Conservation (phyloP, 2,888 invertebrate species). For the Limnephilus marmoratus region DNA sequence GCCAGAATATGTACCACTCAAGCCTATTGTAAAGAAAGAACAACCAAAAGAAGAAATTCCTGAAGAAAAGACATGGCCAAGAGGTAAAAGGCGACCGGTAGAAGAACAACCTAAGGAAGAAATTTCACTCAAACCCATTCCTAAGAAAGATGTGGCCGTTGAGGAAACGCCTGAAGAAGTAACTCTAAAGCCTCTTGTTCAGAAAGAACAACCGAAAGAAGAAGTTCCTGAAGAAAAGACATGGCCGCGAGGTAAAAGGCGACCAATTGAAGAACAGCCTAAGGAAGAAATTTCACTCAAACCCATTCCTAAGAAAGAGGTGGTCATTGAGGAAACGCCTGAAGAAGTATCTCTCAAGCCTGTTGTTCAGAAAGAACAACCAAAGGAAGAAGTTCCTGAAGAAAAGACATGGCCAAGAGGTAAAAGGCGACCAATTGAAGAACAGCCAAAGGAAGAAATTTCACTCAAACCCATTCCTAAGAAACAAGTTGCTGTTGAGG, state of each 20-base stretch:
- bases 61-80: slow-evolving; percentile 71
- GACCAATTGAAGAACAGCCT: slow-evolving; percentile 69
- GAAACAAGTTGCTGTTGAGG: slow-evolving; percentile 66
- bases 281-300: slow-evolving; percentile 65
- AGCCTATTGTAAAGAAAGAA: slow-evolving; percentile 71
- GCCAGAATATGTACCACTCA: slow-evolving; percentile 69
- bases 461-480: slow-evolving; percentile 70
- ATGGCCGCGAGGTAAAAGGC: slow-evolving; percentile 69
- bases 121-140: slow-evolving; percentile 68
- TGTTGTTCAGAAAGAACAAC: background rate
- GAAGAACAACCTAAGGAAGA: slow-evolving; percentile 68
- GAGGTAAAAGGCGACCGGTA: slow-evolving; percentile 69
- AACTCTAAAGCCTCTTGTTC: slow-evolving; percentile 67
- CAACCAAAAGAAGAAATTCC: slow-evolving; percentile 70
- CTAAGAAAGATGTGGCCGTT: slow-evolving; percentile 67
- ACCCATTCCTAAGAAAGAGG: slow-evolving; percentile 71
- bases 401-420: slow-evolving; percentile 69
- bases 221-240: slow-evolving; percentile 69
- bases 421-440: slow-evolving; percentile 68
- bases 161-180: slow-evolving; percentile 71
- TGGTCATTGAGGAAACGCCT: slow-evolving; percentile 69
- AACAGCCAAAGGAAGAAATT: slow-evolving; percentile 67
- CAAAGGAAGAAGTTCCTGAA: slow-evolving; percentile 35
- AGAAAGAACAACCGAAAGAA: slow-evolving; percentile 68
- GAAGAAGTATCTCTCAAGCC: background rate